Conservation (phyloP, 1,140 invertebrate species). For the Harpegnathos saltator region DNA sequence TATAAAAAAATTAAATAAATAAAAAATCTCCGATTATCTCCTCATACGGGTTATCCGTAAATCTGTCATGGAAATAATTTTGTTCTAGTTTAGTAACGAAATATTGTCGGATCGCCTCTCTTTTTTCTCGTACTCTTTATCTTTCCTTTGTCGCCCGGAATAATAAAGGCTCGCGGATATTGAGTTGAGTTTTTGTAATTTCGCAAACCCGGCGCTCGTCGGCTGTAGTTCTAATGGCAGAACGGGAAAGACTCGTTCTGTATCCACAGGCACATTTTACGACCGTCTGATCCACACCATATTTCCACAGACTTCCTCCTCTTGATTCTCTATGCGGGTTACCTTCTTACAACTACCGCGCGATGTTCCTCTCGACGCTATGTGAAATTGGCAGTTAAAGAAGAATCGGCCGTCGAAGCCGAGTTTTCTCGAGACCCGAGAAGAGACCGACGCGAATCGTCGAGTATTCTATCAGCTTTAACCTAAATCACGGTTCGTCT, state of each 20-base stretch:
- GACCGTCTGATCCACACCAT: slow-evolving; percentile 37
- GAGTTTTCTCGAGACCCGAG: background rate
- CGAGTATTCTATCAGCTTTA: slow-evolving; percentile 3
- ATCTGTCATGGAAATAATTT: background rate
- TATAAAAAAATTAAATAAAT: background rate
- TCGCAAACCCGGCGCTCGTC: slow-evolving; percentile 9
- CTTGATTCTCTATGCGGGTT: slow-evolving; percentile 19
- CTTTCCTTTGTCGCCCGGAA: slow-evolving; percentile 12
- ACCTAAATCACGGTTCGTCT: slow-evolving; percentile 5
- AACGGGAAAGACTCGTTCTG: slow-evolving; percentile 2
- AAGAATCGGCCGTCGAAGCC: background rate
- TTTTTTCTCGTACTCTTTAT: background rate
- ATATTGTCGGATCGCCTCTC: background rate
- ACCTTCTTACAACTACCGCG: slow-evolving; percentile 22
- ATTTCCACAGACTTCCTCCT: slow-evolving; percentile 26
- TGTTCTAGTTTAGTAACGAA: background rate
- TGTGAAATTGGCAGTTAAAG: slow-evolving; percentile 35
- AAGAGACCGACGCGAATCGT: background rate
- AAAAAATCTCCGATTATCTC: background rate
- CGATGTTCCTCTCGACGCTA: background rate
- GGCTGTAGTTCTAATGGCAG: slow-evolving; percentile 16
- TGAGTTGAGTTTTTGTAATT: slow-evolving; percentile 32
- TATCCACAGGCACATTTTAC: slow-evolving; percentile 43
- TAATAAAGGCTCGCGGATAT: slow-evolving; percentile 23
- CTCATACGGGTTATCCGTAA: too few species aligned